phyloP scores from a whole-genome alignment of 2,888 invertebrate species.

The Idaea straminata region DNA sequence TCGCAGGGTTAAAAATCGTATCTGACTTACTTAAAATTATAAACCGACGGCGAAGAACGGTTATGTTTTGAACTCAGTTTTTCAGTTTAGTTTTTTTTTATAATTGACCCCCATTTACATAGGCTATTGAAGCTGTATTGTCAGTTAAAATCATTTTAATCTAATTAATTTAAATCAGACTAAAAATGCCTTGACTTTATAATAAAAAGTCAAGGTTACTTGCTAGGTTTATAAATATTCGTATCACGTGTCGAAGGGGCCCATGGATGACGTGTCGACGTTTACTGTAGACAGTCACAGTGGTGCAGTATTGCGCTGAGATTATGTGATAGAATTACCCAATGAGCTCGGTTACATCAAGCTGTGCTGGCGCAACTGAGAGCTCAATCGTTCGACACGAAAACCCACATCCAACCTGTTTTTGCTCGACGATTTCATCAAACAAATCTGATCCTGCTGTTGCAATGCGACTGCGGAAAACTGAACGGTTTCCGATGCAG shows the following conservation, averaged over 20 bases:
- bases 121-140: background rate
- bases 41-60: no score
- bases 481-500: background rate
- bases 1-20: no score
- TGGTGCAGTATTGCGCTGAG: constrained; percentile 31
- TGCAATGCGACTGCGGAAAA: background rate
- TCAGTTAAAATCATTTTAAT: background rate
- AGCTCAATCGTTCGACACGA: constrained; percentile 50
- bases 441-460: constrained; percentile 2
- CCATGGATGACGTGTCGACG: constrained; percentile 25
- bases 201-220: constrained; percentile 16
- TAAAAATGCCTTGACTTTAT: constrained; percentile 4
- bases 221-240: constrained; percentile 8
- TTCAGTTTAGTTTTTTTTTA: no score
- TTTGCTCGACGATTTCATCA: constrained; percentile 13
- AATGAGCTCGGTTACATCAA: constrained; percentile 62
- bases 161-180: background rate
- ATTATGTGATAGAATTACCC: constrained; percentile 59
- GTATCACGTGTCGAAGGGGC: constrained; percentile 12
- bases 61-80: no score
- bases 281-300: constrained; percentile 36
- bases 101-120: background rate
- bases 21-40: no score
- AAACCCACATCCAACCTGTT: constrained; percentile 60
- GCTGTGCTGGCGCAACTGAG: constrained; percentile 40